Percentiles rank a stretch among this genome's conserved stretches.
Conservation (phyloP, 2,113 vertebrate genomes). For the Manacus vitellinus region DNA sequence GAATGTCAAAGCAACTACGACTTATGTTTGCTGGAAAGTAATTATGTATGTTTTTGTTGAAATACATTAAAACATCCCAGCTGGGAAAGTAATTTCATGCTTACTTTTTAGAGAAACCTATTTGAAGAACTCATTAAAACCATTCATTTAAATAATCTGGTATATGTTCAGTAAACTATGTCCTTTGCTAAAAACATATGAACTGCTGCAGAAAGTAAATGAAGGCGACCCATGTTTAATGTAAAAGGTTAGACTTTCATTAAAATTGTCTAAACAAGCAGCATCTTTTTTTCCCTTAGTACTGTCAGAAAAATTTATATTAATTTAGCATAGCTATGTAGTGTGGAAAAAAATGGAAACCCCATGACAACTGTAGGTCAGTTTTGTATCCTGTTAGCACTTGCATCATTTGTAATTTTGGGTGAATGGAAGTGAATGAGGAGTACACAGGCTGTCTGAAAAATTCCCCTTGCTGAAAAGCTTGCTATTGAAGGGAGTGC, state of each 20-base stretch:
- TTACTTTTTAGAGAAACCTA: conserved; percentile 67
- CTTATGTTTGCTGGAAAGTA: not conserved
- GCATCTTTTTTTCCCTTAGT: conserved; percentile 11
- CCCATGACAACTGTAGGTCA: not conserved
- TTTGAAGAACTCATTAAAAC: conserved; percentile 76
- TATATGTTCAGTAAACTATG: conserved; percentile 71
- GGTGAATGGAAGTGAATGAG: not conserved
- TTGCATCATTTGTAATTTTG: not conserved
- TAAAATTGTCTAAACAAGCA: conserved; percentile 67
- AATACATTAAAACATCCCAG: conserved; percentile 65
- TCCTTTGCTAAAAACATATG: conserved; percentile 60
- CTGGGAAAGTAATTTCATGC: conserved; percentile 70
- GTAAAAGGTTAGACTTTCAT: conserved; percentile 66
- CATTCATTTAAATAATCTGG: conserved; percentile 75
- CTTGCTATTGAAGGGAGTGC: not conserved
- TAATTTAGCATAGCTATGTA: conserved; percentile 22
- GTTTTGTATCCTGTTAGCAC: not conserved
- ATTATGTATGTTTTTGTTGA: conserved; percentile 64
- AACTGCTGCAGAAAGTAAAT: conserved; percentile 70
- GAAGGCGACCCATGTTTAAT: conserved; percentile 71
- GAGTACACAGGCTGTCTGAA: not conserved
- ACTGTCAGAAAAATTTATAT: conserved; percentile 26
- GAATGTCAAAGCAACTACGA: conserved; percentile 16
- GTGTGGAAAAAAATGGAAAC: not conserved
- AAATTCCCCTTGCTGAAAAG: not conserved